phyloP scores from a whole-genome alignment of 2,113 vertebrate species.

The Melanerpes formicivorus region DNA sequence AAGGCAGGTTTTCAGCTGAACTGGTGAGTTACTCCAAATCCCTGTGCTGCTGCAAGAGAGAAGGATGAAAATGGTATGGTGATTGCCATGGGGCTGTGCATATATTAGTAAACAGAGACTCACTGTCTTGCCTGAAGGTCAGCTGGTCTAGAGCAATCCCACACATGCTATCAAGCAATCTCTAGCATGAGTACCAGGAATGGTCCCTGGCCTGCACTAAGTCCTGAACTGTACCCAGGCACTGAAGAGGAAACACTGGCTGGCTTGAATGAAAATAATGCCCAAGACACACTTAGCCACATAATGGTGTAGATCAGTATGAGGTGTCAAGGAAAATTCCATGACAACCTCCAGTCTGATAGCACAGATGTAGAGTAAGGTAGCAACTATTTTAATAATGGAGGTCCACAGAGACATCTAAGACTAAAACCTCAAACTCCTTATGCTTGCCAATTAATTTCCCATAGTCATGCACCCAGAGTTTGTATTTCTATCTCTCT shows the following conservation, averaged over 20 bases:
- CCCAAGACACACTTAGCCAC: not conserved
- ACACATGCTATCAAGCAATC: not conserved
- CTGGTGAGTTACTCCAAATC: not conserved
- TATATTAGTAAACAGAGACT: not conserved
- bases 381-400: not conserved
- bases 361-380: not conserved
- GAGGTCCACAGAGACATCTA: not conserved
- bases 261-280: not conserved
- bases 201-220: not conserved
- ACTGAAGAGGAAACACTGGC: not conserved
- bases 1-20: not conserved
- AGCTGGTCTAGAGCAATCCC: not conserved
- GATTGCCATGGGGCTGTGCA: not conserved
- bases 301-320: accelerated
- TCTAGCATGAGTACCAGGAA: not conserved
- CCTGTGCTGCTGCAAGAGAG: not conserved
- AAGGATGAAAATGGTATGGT: not conserved
- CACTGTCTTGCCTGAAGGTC: not conserved
- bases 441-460: not conserved
- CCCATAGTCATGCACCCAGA: not conserved
- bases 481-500: not conserved
- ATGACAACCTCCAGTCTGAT: not conserved
- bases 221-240: not conserved
- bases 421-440: not conserved
- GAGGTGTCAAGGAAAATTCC: not conserved